A percentile compares a stretch with the other conserved stretches of the same genome.
phyloP scores from a whole-genome alignment of 2,888 invertebrate genomes.

The Parnassius apollo region DNA sequence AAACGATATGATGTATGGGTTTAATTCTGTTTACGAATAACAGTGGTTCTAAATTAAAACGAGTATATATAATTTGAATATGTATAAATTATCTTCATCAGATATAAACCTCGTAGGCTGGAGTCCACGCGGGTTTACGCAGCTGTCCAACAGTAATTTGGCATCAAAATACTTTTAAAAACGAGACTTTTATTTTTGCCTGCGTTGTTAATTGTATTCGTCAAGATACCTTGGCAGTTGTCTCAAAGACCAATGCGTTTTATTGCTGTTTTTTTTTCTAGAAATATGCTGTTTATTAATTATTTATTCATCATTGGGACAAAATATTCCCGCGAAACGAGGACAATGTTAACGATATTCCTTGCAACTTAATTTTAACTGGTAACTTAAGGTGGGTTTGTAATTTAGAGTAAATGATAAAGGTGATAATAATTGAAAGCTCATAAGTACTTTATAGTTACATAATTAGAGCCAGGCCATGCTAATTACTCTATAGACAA shows the following conservation, averaged over 20 bases:
- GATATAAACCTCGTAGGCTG: conserved; percentile 31
- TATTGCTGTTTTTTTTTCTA: conserved; percentile 59
- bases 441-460: neutral
- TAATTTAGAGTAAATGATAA: neutral
- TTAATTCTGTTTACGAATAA: too few relatives aligned
- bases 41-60: too few relatives aligned
- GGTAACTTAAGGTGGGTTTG: too few relatives aligned
- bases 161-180: conserved; percentile 66
- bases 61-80: too few relatives aligned
- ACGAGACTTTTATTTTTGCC: conserved; percentile 65
- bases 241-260: conserved; percentile 68
- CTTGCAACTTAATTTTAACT: neutral
- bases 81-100: conserved; percentile 22
- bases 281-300: conserved; percentile 67
- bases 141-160: conserved; percentile 72
- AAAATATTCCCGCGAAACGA: conserved; percentile 38
- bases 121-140: conserved; percentile 37
- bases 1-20: too few relatives aligned
- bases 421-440: neutral
- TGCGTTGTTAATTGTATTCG: conserved; percentile 72
- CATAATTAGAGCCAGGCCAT: neutral
- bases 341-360: conserved; percentile 35
- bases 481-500: too few relatives aligned
- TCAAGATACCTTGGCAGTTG: conserved; percentile 74
- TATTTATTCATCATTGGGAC: conserved; percentile 46